Evolutionary conservation across 2,797 vertebrate genomes (phyloP), one percentile per base, ranked within the genome.

Genomic region (Schizopygopsis pylzovi): DNA sequence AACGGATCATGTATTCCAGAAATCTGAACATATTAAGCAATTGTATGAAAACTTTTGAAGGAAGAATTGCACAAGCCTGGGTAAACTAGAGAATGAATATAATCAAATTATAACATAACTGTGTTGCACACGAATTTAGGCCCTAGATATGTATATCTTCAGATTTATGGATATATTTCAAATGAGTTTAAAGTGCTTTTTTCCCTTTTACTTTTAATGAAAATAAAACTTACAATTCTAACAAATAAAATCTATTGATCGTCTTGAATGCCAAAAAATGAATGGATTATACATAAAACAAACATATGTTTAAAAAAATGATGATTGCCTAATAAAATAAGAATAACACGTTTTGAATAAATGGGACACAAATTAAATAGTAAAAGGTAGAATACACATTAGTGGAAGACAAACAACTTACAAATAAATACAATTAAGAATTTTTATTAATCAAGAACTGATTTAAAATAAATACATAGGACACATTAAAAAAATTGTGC

Each of bases 401-500:
- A 68, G 13, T 61, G 2, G 11, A 33, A 47, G n/a, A 47, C 33
- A 78, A 33, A 39, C 16, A 61, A 39, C 13, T 16, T 6, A 3
- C 45, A 73, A 90, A 85, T 85, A 88, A 90, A 85, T 87, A 87
- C 91, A 88, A 82, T 91, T 86, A 85, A 91, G 91, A 81, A 87
- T 94, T 95, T 95, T 95, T 94, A 80, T 95, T 90, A 89, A 87
- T 82, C 52, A 85, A 89, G 47, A 83, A 71, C 43, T 25, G 20
- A 86, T 88, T 88, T 82, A 91, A 94, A 94, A 92, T 90, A 91
- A 93, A 89, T 92, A 93, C 89, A 88, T 70, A 86, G 49, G 61
- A 85, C 63, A 91, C 45, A 80, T 10, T 28, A 89, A 92, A 90
- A 78, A 86, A 82, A 90, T 13, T 85, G 83, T 85, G 84, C 84